These are phyloP conservation scores for Cynoglossus semilaevis DNA, from an alignment of 2,113 vertebrate genomes.

Conservation along the genomic window DNA sequence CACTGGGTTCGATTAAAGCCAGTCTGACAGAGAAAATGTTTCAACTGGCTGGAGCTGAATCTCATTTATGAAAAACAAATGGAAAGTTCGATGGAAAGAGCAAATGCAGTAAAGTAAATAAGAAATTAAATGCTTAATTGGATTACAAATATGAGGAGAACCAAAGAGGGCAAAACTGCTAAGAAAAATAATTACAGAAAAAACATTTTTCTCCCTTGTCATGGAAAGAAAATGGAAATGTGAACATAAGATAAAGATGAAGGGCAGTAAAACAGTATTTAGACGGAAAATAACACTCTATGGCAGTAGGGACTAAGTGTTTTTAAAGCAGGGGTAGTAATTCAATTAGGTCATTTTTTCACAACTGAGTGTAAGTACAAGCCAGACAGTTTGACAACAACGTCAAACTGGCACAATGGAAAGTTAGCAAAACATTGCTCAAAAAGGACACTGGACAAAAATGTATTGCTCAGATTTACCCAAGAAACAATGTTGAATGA, in stretches of 20 bases:
- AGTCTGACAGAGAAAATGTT: slow-evolving; percentile 53
- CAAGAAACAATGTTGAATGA: too few relatives aligned
- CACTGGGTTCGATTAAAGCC: slow-evolving; percentile 60
- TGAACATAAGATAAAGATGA: neutral
- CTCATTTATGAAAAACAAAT: slow-evolving; percentile 54
- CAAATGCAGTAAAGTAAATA: slow-evolving; percentile 40
- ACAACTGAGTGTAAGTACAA: too few relatives aligned
- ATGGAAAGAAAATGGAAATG: neutral
- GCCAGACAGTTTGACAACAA: too few relatives aligned
- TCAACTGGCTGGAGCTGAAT: slow-evolving; percentile 48
- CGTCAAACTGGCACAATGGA: too few relatives aligned
- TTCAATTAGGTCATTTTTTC: too few relatives aligned
- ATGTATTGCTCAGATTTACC: too few relatives aligned
- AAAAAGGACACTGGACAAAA: too few relatives aligned
- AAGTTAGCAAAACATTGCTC: too few relatives aligned
- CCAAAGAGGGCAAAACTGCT: slow-evolving; percentile 12
- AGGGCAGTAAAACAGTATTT: slow-evolving; percentile 8
- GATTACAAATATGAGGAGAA: slow-evolving; percentile 34
- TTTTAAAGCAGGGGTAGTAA: too few relatives aligned
- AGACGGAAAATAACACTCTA: slow-evolving; percentile 2
- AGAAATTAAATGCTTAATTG: slow-evolving; percentile 44
- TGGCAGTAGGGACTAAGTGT: too few relatives aligned
- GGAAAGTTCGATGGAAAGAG: slow-evolving; percentile 45
- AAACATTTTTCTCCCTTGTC: slow-evolving; percentile 14
- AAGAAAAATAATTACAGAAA: slow-evolving; percentile 16